Conservation (phyloP, 2,113 vertebrate genomes). For the Cinclus mexicanus region DNA sequence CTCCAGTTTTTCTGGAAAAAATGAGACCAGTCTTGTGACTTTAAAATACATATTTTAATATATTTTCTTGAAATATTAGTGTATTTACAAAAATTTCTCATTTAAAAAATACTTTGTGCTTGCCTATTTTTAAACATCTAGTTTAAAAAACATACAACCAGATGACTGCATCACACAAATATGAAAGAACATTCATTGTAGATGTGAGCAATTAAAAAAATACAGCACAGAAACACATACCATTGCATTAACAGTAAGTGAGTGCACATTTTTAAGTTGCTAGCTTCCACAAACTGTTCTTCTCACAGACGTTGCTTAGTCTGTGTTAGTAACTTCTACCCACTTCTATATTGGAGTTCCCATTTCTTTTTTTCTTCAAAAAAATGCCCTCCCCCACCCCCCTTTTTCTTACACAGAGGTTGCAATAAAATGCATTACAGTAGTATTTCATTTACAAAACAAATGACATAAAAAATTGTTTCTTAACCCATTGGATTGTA, state of each 20-base stretch:
- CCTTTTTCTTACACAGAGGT: neutral
- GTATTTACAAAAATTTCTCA: slow-evolving; percentile 30
- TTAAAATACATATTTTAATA: neutral
- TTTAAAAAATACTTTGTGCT: neutral
- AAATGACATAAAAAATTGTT: slow-evolving; percentile 52
- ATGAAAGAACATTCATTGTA: slow-evolving; percentile 15
- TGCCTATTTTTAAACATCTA: neutral
- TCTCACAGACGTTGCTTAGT: neutral
- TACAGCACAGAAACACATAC: slow-evolving; percentile 7
- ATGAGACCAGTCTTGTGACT: neutral
- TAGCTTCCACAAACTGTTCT: slow-evolving; percentile 17
- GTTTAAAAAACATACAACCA: neutral
- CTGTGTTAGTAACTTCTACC: neutral
- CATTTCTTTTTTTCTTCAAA: neutral
- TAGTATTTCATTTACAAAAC: slow-evolving; percentile 65
- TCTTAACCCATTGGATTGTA: slow-evolving; percentile 67
- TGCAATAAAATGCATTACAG: slow-evolving; percentile 68
- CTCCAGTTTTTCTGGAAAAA: neutral
- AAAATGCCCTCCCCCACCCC: neutral
- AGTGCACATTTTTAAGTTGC: slow-evolving; percentile 13
- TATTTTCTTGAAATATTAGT: slow-evolving; percentile 10
- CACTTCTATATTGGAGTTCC: neutral
- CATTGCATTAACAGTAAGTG: slow-evolving; percentile 29
- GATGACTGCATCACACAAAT: neutral
- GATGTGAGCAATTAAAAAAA: slow-evolving; percentile 2